Evolutionary conservation across 2,797 vertebrate genomes (phyloP).

Genomic region (Erethizon dorsatum): DNA sequence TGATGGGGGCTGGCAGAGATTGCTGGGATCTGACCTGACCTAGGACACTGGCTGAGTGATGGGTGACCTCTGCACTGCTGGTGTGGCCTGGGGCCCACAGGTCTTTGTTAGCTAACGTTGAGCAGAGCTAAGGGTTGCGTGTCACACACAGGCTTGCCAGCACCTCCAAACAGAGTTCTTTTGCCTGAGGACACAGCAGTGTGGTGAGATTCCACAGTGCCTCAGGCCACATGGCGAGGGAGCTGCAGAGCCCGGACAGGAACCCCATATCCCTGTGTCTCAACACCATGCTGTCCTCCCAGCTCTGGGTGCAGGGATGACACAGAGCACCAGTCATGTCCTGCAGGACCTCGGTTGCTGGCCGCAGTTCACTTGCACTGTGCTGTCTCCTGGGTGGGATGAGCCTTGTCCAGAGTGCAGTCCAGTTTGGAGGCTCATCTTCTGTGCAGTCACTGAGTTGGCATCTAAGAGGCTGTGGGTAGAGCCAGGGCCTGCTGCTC

Average conservation of each 20-base stretch:
- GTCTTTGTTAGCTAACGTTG: accelerated
- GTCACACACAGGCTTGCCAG: no score
- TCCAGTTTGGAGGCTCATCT: neutral
- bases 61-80: neutral
- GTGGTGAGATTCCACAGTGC: neutral
- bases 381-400: accelerated
- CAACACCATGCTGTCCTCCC: neutral
- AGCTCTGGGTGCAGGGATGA: neutral
- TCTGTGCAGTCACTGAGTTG: neutral
- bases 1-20: neutral
- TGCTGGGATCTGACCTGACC: neutral
- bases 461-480: neutral
- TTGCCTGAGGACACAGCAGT: neutral
- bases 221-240: no score
- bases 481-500: neutral
- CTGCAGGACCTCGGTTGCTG: neutral
- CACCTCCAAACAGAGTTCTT: neutral
- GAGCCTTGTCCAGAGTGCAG: neutral
- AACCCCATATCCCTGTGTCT: neutral
- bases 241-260: neutral
- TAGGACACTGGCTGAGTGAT: neutral
- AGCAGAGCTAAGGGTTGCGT: neutral
- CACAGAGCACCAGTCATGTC: neutral
- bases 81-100: neutral
- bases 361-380: accelerated